Percentiles rank a stretch among this genome's conserved stretches.
Conservation (phyloP, 2,888 invertebrate species). For the Morinoia aosen region DNA sequence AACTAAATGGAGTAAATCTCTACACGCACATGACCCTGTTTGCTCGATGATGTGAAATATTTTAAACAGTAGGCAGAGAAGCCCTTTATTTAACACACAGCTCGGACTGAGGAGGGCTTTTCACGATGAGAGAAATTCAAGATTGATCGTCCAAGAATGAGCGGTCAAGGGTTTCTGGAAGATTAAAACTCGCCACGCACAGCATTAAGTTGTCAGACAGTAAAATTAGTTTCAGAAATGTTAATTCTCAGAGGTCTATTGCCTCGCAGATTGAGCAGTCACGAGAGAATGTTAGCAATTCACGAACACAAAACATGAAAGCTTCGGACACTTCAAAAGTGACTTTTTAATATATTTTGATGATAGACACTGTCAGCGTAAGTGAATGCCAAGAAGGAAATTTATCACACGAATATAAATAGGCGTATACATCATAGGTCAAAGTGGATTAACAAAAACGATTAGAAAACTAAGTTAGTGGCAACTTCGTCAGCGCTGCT, state of each 20-base stretch:
- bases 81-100: background rate
- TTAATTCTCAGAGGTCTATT: background rate
- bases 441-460: too few species aligned
- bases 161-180: background rate
- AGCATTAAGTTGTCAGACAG: constrained; percentile 3
- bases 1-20: background rate
- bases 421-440: background rate
- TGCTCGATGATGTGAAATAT: background rate
- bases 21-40: too few species aligned
- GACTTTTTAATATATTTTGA: background rate
- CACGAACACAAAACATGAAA: background rate
- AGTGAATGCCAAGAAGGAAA: background rate
- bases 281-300: background rate
- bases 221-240: background rate
- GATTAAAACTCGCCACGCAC: background rate
- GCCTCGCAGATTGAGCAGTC: background rate
- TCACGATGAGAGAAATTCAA: background rate
- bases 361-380: background rate
- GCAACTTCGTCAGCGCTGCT: too few species aligned
- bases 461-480: too few species aligned
- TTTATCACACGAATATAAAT: background rate
- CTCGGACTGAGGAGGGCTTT: background rate
- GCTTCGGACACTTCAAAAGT: background rate
- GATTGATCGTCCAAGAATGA: background rate
- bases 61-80: background rate